A percentile compares a stretch with the other conserved stretches of the same genome.
These are phyloP conservation scores for Nothobranchius furzeri DNA, from an alignment of 2,113 vertebrate species.

Conservation along the genomic window DNA sequence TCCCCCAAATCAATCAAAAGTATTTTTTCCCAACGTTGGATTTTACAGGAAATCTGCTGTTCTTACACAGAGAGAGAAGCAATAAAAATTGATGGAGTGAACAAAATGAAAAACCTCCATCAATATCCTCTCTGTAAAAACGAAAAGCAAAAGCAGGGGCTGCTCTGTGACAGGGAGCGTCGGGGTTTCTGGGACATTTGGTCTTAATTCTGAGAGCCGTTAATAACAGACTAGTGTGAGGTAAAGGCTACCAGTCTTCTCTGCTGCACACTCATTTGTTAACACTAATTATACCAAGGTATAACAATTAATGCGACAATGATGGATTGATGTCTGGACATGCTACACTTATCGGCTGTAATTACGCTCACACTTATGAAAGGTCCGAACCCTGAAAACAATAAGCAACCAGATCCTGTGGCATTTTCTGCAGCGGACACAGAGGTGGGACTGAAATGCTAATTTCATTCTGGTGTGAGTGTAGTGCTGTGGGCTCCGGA, in stretches of 20 bases:
- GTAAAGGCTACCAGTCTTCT: constrained; percentile 24
- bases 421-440: background rate
- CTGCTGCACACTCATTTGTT: constrained; percentile 35
- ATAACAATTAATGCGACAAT: constrained; percentile 38
- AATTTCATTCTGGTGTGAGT: constrained; percentile 32
- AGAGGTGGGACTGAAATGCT: constrained; percentile 33
- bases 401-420: background rate
- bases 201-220: constrained; percentile 24
- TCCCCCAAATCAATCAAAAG: background rate
- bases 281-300: constrained; percentile 45
- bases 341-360: constrained; percentile 7
- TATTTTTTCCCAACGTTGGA: background rate
- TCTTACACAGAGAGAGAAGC: background rate
- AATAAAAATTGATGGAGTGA: background rate
- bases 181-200: constrained; percentile 31
- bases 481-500: constrained; percentile 33
- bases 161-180: background rate
- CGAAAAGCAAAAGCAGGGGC: background rate
- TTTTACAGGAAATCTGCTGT: background rate
- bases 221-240: constrained; percentile 40
- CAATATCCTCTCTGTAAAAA: constrained; percentile 2
- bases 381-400: constrained; percentile 6
- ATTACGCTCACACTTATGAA: constrained; percentile 25
- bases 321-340: constrained; percentile 28
- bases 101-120: background rate